phyloP scores from a whole-genome alignment of 2,888 invertebrate species.

The Erebia aethiops region DNA sequence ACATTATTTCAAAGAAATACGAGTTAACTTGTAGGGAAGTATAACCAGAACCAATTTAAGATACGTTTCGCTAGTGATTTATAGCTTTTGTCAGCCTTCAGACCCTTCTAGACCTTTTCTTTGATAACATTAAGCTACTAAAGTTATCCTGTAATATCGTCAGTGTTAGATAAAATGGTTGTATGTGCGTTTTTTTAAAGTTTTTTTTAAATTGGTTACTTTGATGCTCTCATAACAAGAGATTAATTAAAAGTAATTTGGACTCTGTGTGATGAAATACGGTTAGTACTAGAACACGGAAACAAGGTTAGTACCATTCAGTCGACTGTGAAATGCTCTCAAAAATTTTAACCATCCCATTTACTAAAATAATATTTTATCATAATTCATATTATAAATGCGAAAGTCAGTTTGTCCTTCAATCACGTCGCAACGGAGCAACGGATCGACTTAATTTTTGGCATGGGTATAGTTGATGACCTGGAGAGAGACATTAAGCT shows the following conservation, averaged over 20 bases:
- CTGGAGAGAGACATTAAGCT: too few relatives aligned
- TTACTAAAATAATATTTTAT: too few relatives aligned
- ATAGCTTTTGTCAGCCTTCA: constrained; percentile 37
- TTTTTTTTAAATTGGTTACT: not conserved
- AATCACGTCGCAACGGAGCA: too few relatives aligned
- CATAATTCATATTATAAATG: too few relatives aligned
- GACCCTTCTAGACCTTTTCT: constrained; percentile 35
- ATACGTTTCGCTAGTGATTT: constrained; percentile 34
- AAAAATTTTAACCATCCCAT: too few relatives aligned
- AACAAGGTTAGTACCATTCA: too few relatives aligned
- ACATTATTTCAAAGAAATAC: constrained; percentile 16
- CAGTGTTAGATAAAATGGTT: constrained; percentile 10
- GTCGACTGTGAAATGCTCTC: too few relatives aligned
- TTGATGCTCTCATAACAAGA: not conserved
- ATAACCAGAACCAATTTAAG: constrained; percentile 16
- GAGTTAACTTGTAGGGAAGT: not conserved
- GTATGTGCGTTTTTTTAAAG: constrained; percentile 1
- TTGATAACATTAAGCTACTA: constrained; percentile 34
- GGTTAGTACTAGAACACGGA: too few relatives aligned
- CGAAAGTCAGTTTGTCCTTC: too few relatives aligned
- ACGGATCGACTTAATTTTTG: too few relatives aligned
- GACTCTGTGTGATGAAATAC: too few relatives aligned
- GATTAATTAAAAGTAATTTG: not conserved
- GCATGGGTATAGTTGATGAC: too few relatives aligned
- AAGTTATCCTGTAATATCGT: constrained; percentile 29